Percentiles rank a stretch among this genome's conserved stretches.
phyloP scores from a whole-genome alignment of 2,797 vertebrate species.

The Leptatherina wallacei region DNA sequence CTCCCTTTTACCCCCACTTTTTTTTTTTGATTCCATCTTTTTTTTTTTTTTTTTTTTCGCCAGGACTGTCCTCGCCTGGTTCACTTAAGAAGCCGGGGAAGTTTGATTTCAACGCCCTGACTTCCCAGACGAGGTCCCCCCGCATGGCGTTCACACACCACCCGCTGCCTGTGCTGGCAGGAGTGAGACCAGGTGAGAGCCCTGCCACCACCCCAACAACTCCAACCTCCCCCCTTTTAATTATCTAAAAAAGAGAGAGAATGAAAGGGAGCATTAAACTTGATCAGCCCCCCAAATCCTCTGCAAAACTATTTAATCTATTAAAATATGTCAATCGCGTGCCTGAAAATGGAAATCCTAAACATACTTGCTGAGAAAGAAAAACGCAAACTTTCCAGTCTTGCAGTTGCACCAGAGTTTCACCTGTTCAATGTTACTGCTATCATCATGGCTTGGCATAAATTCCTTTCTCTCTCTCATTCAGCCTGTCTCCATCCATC shows the following conservation, averaged over 20 bases:
- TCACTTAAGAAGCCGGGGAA: slow-evolving; percentile 98
- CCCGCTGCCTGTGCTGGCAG: slow-evolving; percentile 97
- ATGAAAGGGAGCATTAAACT: slow-evolving; percentile 72
- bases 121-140: slow-evolving; percentile 93
- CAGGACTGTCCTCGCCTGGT: slow-evolving; percentile 91
- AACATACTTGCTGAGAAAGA: slow-evolving; percentile 56
- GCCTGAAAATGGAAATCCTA: slow-evolving; percentile 45
- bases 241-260: slow-evolving; percentile 78
- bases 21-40: slow-evolving; percentile 31
- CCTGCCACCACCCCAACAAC: slow-evolving; percentile 69
- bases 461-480: slow-evolving; percentile 78
- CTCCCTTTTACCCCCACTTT: slow-evolving; percentile 68
- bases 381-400: slow-evolving; percentile 53
- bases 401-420: slow-evolving; percentile 65
- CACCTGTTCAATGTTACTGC: slow-evolving; percentile 65
- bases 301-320: slow-evolving; percentile 15
- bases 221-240: slow-evolving; percentile 32
- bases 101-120: slow-evolving; percentile 96
- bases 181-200: slow-evolving; percentile 97
- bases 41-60: slow-evolving; percentile 81
- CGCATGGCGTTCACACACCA: slow-evolving; percentile 98
- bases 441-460: slow-evolving; percentile 76
- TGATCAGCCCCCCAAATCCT: slow-evolving; percentile 39
- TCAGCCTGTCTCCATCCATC: slow-evolving; percentile 77
- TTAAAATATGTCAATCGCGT: slow-evolving; percentile 30